Conservation (phyloP, 2,888 invertebrate genomes). For the Stenolophus ochropezus region DNA sequence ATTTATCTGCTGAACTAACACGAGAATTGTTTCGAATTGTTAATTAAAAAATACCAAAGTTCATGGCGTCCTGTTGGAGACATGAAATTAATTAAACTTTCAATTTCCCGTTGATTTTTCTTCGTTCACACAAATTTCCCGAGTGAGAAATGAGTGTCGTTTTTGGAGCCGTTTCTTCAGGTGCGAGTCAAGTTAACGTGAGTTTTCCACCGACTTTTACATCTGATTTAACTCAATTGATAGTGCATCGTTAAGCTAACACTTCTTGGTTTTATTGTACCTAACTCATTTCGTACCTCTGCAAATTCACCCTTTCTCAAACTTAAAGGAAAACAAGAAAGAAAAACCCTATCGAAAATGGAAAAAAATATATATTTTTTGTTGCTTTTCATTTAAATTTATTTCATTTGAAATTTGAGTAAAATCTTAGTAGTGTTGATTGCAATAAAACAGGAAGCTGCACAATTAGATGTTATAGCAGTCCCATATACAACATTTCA, state of each 20-base stretch:
- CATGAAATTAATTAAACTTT: conserved; percentile 49
- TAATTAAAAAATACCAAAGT: conserved; percentile 39
- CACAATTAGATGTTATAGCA: no score
- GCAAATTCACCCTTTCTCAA: not conserved
- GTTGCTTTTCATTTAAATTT: no score
- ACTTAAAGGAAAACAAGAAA: no score
- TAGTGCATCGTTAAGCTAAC: conserved; percentile 53
- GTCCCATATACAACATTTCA: no score
- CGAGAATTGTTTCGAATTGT: conserved; percentile 44
- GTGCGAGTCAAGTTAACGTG: conserved; percentile 38
- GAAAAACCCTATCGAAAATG: no score
- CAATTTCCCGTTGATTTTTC: conserved; percentile 22
- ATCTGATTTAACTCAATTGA: conserved; percentile 55
- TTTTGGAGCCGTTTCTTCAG: conserved; percentile 46
- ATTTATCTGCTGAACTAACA: conserved; percentile 27
- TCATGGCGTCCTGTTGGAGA: conserved; percentile 5
- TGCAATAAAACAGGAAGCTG: no score
- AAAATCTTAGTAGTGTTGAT: no score
- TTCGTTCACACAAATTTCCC: conserved; percentile 6
- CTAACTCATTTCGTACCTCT: not conserved
- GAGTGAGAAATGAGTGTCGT: conserved; percentile 33
- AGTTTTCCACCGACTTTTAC: conserved; percentile 48
- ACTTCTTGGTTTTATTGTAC: conserved; percentile 45
- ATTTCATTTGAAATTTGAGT: no score
- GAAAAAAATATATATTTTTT: no score